Percentiles rank a stretch among this genome's conserved stretches.
Conservation (phyloP, 1,140 invertebrate genomes). For the Pseudomyrmex gracilis region DNA sequence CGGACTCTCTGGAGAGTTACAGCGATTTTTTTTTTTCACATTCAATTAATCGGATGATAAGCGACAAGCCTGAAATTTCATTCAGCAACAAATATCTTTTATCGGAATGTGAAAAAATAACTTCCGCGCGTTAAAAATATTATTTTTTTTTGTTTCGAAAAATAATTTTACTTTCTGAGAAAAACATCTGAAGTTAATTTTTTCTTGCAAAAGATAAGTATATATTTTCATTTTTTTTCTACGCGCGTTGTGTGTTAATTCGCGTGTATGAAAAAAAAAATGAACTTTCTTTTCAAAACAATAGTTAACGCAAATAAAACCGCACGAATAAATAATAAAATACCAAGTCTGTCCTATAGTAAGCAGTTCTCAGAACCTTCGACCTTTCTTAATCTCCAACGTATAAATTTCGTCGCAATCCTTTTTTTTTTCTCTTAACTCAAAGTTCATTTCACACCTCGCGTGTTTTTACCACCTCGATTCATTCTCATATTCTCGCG, state of each 20-base stretch:
- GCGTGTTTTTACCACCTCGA: slow-evolving; percentile 67
- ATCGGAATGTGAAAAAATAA: background rate
- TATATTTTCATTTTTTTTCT: background rate
- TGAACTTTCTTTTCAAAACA: background rate
- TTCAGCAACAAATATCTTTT: too few species aligned
- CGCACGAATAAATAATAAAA: slow-evolving; percentile 18
- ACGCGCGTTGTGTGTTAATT: background rate
- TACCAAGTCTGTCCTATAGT: background rate
- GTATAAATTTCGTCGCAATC: slow-evolving; percentile 5
- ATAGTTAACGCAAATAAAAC: background rate
- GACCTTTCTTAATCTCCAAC: slow-evolving; percentile 51
- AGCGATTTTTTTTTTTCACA: slow-evolving; percentile 40
- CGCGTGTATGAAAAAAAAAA: background rate
- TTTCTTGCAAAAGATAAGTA: background rate
- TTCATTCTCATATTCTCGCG: slow-evolving; percentile 74
- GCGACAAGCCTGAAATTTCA: background rate
- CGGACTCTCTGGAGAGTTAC: slow-evolving; percentile 64
- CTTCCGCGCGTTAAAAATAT: background rate
- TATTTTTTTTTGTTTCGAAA: background rate
- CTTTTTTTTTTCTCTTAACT: slow-evolving; percentile 62
- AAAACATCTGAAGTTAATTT: background rate
- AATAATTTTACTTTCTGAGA: background rate
- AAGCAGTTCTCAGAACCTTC: slow-evolving; percentile 59
- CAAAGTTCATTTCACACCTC: slow-evolving; percentile 80
- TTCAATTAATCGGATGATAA: slow-evolving; percentile 14